A percentile compares a stretch with the other conserved stretches of the same genome.
Conservation (phyloP, 2,888 invertebrate genomes). For the Synergus laeviventris region DNA sequence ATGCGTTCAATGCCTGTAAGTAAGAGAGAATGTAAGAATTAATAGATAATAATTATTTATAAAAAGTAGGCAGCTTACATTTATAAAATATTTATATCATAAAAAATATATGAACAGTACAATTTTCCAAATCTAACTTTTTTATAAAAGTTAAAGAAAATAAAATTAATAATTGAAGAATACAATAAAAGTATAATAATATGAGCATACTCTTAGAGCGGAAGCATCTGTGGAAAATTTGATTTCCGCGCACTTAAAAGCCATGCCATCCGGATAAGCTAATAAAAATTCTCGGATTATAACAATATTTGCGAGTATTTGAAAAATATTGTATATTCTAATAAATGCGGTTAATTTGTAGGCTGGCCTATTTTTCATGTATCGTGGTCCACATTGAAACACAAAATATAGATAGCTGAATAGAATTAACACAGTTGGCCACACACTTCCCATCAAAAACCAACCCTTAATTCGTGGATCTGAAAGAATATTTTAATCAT, state of each 20-base stretch:
- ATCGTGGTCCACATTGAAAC: slow-evolving; percentile 77
- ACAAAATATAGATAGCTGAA: slow-evolving; percentile 9
- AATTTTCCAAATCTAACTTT: too few relatives aligned
- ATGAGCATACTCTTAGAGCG: slow-evolving; percentile 46
- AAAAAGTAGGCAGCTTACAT: too few relatives aligned
- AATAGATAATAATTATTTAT: too few relatives aligned
- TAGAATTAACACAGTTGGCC: neutral
- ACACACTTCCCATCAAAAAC: neutral
- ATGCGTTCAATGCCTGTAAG: slow-evolving; percentile 66
- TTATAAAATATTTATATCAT: too few relatives aligned
- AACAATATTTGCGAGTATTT: slow-evolving; percentile 73
- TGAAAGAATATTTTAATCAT: neutral
- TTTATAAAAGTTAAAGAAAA: too few relatives aligned
- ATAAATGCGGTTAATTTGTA: slow-evolving; percentile 83
- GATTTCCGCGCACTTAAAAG: slow-evolving; percentile 82
- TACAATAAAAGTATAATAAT: neutral
- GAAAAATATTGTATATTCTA: slow-evolving; percentile 86
- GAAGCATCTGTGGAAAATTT: slow-evolving; percentile 79
- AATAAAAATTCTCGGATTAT: slow-evolving; percentile 69
- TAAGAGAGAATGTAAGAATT: too few relatives aligned
- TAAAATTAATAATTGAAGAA: too few relatives aligned
- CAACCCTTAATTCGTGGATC: slow-evolving; percentile 5
- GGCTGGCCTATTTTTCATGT: slow-evolving; percentile 84
- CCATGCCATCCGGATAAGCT: slow-evolving; percentile 70
- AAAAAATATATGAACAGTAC: too few relatives aligned